Evolutionary conservation across 1,140 invertebrate genomes (phyloP).

Genomic region (Wasmannia auropunctata): DNA sequence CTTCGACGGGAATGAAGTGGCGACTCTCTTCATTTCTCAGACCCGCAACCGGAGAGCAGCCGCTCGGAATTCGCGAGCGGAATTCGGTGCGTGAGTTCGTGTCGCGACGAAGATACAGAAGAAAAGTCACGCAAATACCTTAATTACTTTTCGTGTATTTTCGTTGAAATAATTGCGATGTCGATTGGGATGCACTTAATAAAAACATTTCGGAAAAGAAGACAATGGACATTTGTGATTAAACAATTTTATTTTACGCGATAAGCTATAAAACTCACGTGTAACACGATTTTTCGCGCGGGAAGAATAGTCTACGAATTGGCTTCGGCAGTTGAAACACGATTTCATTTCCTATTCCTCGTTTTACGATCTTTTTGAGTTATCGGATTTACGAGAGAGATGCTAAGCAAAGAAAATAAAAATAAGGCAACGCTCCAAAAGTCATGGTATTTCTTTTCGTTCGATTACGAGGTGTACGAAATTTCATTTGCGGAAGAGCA

Average conservation of each 20-base stretch:
- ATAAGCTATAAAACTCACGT: neutral
- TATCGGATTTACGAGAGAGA: neutral
- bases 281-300: conserved; percentile 1
- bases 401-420: neutral
- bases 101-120: neutral
- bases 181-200: neutral
- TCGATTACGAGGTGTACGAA: conserved; percentile 26
- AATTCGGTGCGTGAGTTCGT: conserved; percentile 30
- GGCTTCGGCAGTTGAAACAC: neutral
- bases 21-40: neutral
- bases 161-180: neutral
- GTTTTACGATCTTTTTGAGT: neutral
- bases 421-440: neutral
- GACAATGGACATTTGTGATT: neutral
- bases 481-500: conserved; percentile 4
- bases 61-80: conserved; percentile 11
- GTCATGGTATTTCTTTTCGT: neutral
- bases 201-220: neutral
- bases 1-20: conserved; percentile 39
- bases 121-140: neutral
- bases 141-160: neutral
- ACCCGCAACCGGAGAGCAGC: neutral
- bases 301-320: neutral
- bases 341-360: neutral
- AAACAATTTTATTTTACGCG: neutral